Evolutionary conservation across 1,140 invertebrate species (phyloP), one percentile per base, ranked within the genome.

Genomic region (Zaprionus davidi): DNA sequence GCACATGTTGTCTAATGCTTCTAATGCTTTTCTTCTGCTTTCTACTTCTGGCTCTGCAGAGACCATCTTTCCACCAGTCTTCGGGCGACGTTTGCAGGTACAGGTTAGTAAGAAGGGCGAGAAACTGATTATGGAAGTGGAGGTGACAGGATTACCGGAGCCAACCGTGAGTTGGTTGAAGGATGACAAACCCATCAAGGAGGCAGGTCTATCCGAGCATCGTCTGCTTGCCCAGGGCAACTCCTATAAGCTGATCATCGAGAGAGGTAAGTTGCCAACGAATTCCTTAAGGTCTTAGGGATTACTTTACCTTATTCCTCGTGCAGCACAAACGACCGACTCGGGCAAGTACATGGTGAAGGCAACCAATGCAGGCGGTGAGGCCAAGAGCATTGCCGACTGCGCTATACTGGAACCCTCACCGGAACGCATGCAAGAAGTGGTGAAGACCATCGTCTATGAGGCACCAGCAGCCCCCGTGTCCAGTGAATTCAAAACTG

Each of bases 61-160:
- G 93, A 96, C 94, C 36, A 94, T 96, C 57, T 96, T 96, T 83
- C 96, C 96, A 20, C 97, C 97, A 11, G 96, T 97, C 46, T 97
- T 98, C 92, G 95, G 96, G 9, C 94, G 95, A 84, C 94, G 97
- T 66, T 93, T 98, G 17, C 96, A 97, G 93, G 96, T 97, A 31
- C 95, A 96, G 91, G 95, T 96, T 15, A 95, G 96, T 1, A 95
- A 96, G 75, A 94, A 95, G 71, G 96, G 96, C 5, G 96, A 97
- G 72, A 94, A 96, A 74, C 93, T 97, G 11, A 94, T 95, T 36
- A 95, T 97, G 95, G 96, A 96, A 93, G 96, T 97, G 5, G 96
- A 97, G 93, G 95, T 97, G 15, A 96, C 95, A 24, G 96, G 96
- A 53, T 95, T 95, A 44, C 96, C 96, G 1, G 94, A 95, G 46